phyloP scores from a whole-genome alignment of 2,113 vertebrate species.

The Pelusios castaneus region DNA sequence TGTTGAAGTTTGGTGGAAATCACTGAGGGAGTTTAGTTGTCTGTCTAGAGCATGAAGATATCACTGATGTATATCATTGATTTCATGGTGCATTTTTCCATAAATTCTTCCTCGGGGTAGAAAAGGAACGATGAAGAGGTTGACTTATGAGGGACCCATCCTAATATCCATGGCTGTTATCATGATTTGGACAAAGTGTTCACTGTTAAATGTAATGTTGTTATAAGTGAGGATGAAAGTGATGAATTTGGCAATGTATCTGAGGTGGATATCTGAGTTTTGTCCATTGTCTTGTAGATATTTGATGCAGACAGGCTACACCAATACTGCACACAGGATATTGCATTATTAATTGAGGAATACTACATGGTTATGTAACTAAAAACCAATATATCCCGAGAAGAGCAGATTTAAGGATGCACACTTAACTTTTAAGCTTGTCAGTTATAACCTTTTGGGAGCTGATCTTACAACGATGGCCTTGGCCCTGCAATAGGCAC shows the following conservation, averaged over 20 bases:
- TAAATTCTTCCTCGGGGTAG: neutral
- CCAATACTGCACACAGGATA: neutral
- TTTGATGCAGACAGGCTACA: neutral
- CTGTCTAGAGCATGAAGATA: neutral
- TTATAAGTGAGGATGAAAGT: neutral
- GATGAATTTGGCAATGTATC: neutral
- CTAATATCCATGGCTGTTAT: neutral
- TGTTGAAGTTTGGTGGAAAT: neutral
- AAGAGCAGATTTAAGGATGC: neutral
- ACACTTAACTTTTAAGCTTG: neutral
- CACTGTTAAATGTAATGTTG: neutral
- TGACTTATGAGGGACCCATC: neutral
- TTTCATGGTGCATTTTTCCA: neutral
- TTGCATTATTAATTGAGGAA: neutral
- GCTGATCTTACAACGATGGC: neutral
- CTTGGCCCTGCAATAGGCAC: neutral
- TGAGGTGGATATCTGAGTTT: neutral
- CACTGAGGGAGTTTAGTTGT: neutral
- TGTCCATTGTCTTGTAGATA: neutral
- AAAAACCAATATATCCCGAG: conserved; percentile 3
- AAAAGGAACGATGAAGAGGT: neutral
- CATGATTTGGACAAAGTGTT: neutral
- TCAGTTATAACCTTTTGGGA: neutral
- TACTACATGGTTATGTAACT: neutral
- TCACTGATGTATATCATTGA: neutral